Base-by-base conservation (phyloP, 2,113 vertebrate species). In the Takifugu bimaculatus region DNA sequence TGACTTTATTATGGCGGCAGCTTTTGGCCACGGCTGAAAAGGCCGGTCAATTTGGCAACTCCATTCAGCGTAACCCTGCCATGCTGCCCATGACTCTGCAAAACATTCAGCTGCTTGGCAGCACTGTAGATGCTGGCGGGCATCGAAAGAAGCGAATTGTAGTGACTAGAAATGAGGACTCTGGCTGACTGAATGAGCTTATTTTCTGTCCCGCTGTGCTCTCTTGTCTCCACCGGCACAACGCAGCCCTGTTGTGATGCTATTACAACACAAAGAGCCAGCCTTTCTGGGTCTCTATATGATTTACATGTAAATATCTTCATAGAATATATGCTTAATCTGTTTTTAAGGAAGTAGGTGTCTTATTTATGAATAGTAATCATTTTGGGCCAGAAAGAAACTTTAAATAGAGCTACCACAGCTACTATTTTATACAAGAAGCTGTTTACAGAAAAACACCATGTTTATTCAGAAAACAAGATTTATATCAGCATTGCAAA, bases 51-150 rank as follows among this genome's bases (percentile, higher is more conserved):
- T 76, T 86, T 82, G 80, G 82, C 78, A 69, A 78, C 73, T 72
- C 64, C 51, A 39, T 60, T 32, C 55, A 14, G 77, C 61, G 60
- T 55, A 51, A 71, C 74, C 64, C 72, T 35, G 59, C 69, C 78
- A 75, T 81, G 70, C 74, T 71, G 76, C 72, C 77, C 78, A 80
- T 83, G 81, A 89, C 78, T 76, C 65, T 62, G 66, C 81, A 69
- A 80, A 89, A 85, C 76, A 80, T 83, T 85, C 85, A 85, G 82
- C 85, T 74, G 79, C 81, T 86, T 88, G 87, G 87, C 84, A 83
- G 59, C 35, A 50, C 60, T 72, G 51, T 54, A 53, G 51, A 63
- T 49, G 54, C 69, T 77, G 78, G 75, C 74, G 39, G 65, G 60
- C 68, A 57, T n/a, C 39, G 12, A 77, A 78, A 77, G 64, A 63